Conservation (phyloP, 2,888 invertebrate genomes). For the Caenorhabditis sp. region DNA sequence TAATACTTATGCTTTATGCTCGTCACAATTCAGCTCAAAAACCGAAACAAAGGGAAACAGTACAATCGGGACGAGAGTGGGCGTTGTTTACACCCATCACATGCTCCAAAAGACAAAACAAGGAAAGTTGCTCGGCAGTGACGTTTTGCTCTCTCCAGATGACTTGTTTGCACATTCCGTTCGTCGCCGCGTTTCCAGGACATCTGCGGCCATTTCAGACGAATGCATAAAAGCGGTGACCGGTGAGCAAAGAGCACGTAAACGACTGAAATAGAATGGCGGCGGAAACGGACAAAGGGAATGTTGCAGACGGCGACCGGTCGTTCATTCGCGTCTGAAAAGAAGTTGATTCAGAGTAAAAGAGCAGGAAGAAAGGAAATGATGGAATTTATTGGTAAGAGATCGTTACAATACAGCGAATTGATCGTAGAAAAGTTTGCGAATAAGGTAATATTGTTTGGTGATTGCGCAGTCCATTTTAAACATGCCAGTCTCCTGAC, state of each 20-base stretch:
- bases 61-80: neutral
- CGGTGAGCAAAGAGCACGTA: neutral
- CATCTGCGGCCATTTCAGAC: constrained; percentile 21
- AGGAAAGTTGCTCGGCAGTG: neutral
- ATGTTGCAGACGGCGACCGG: neutral
- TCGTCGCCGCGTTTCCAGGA: constrained; percentile 26
- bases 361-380: neutral
- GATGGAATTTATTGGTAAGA: constrained; percentile 1
- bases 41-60: neutral
- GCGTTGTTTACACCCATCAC: neutral
- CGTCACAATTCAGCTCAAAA: neutral
- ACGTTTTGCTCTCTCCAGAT: constrained; percentile 1
- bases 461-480: constrained; percentile 93
- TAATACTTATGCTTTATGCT: too few relatives aligned
- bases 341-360: too few relatives aligned
- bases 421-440: constrained; percentile 93
- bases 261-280: constrained; percentile 17
- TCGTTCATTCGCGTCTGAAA: too few relatives aligned
- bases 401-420: constrained; percentile 84
- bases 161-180: constrained; percentile 19
- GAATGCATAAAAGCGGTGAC: constrained; percentile 30
- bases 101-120: neutral
- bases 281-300: neutral
- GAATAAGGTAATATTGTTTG: constrained; percentile 92
- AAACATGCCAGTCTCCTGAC: constrained; percentile 93